Evolutionary conservation across 1,140 invertebrate genomes (phyloP).

Genomic region (Bicyclus anynana): DNA sequence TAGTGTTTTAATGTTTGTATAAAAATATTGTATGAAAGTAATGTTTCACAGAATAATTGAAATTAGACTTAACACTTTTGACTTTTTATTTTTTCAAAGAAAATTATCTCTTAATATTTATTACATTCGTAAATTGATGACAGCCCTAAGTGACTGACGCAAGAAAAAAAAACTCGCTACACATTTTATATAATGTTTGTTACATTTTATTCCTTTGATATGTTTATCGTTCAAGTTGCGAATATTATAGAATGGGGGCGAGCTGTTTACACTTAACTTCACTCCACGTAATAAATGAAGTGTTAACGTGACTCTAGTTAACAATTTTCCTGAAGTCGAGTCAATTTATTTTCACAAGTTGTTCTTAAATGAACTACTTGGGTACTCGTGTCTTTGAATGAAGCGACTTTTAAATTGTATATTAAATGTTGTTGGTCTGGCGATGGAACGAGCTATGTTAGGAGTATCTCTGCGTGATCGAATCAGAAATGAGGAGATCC

Average conservation of each 20-base stretch:
- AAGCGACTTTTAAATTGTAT: no score
- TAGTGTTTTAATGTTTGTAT: no score
- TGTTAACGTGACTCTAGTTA: not conserved
- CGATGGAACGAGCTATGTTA: no score
- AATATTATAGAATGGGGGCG: not conserved
- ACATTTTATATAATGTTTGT: constrained; percentile 6
- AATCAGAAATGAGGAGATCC: no score
- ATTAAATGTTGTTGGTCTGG: no score
- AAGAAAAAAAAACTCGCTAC: not conserved
- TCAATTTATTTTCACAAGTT: not conserved
- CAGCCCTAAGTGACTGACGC: constrained; percentile 1
- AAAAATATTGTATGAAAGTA: no score
- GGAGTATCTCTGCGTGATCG: no score
- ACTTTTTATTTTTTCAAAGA: no score
- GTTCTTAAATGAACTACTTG: not conserved
- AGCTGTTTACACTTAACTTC: not conserved
- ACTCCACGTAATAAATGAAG: not conserved
- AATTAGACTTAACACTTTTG: no score
- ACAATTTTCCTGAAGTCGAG: not conserved
- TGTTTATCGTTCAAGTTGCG: not conserved
- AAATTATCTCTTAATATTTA: no score
- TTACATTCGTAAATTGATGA: no score
- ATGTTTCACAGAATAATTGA: no score
- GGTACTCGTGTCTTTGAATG: not conserved
- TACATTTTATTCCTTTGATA: not conserved